Evolutionary conservation across 2,113 vertebrate species (phyloP), one percentile per base, ranked within the genome.

Genomic region (Lophura nycthemera): DNA sequence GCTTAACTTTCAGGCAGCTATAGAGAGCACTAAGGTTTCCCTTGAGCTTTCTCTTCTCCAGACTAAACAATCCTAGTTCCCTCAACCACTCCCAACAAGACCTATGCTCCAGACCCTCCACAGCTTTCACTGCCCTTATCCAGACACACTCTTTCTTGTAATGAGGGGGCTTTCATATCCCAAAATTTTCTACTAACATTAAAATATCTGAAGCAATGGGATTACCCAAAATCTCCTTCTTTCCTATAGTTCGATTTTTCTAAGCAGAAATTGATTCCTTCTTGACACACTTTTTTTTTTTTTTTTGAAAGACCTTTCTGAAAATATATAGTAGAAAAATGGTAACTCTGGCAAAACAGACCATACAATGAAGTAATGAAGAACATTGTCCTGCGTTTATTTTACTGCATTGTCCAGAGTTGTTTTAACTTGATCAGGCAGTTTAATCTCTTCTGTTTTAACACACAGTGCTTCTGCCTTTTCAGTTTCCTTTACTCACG

Each of bases 331-430:
- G 12, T 13, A 60, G 54, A 86, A 48, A 89, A 4, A 8, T 5
- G 17, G 73, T 83, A 83, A 59, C 4, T 38, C 17, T 30, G 69
- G 5, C 6, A 36, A 80, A 85, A 57, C 1, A 40, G 34, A 67
- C 4, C 0, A 0, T 14, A 85, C 54, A n/a, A 45, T 48, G 22
- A 63, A 29, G 15, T 8, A 69, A 57, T 19, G 11, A 73, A 70
- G 17, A 72, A 15, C 11, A 0, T 8, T 89, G 5, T 20, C 29
- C 42, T 60, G 25, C 34, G n/a, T 1, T 6, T 50, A 50, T 59
- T 79, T 80, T 34, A 71, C 54, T 64, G 11, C 27, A 45, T 32
- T 90, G 21, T 38, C 29, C n/a, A 67, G 42, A 76, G 7, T 20
- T 73, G 6, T 43, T 83, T 84, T 57, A 72, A 79, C 6, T 61